Percentiles rank a stretch among this genome's conserved stretches.
Conservation (phyloP, 1,140 invertebrate species). For the Drosophila orosa region DNA sequence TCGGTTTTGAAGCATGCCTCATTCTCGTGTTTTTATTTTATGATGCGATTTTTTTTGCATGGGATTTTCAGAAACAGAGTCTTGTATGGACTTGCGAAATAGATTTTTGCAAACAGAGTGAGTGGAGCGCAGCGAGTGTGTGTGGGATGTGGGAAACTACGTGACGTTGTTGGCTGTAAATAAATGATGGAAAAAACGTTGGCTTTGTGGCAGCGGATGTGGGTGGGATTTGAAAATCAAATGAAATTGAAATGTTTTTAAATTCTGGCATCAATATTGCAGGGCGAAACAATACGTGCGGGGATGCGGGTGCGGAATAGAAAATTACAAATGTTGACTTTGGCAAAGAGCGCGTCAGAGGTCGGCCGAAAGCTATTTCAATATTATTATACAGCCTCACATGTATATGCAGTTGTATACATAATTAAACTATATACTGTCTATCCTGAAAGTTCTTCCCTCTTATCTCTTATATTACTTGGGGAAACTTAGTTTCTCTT, state of each 20-base stretch:
- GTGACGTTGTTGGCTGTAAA: constrained; percentile 52
- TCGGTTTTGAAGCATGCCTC: background rate
- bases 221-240: constrained; percentile 45
- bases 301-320: background rate
- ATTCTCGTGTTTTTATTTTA: constrained; percentile 8
- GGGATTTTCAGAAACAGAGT: constrained; percentile 16
- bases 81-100: constrained; percentile 36
- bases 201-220: constrained; percentile 29
- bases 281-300: constrained; percentile 10
- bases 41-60: background rate
- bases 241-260: constrained; percentile 52
- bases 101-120: constrained; percentile 43
- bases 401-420: background rate
- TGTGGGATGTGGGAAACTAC: constrained; percentile 17
- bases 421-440: constrained; percentile 1
- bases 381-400: background rate
- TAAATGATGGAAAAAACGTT: constrained; percentile 42
- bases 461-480: background rate
- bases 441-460: background rate
- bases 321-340: constrained; percentile 9
- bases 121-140: constrained; percentile 12
- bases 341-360: background rate
- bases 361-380: background rate
- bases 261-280: constrained; percentile 40
- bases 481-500: background rate